Evolutionary conservation across 2,797 vertebrate genomes (phyloP).

Genomic region (Pseudochromis fuscus): DNA sequence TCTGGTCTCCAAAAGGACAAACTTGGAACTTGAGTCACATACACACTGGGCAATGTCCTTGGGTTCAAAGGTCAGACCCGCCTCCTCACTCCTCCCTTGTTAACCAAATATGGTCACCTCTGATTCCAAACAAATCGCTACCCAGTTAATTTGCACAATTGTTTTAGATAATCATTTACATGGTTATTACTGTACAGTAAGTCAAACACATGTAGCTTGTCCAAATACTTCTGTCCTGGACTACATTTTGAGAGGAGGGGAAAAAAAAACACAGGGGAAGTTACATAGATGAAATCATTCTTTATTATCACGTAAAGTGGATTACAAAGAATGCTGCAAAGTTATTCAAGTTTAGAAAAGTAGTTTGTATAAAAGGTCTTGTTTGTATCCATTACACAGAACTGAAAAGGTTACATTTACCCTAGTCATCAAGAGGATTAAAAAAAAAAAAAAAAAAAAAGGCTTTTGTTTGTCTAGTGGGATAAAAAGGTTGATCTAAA

Average conservation of each 20-base stretch:
- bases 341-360: slow-evolving; percentile 22
- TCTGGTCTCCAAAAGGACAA: no score
- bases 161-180: no score
- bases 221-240: neutral
- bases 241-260: no score
- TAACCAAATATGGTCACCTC: no score
- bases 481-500: slow-evolving; percentile 25
- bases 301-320: slow-evolving; percentile 68
- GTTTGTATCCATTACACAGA: slow-evolving; percentile 32
- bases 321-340: slow-evolving; percentile 31
- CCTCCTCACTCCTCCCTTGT: no score
- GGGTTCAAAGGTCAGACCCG: no score
- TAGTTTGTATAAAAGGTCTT: slow-evolving; percentile 20
- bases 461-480: slow-evolving; percentile 23
- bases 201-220: neutral
- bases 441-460: slow-evolving; percentile 23
- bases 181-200: no score
- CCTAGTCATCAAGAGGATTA: slow-evolving; percentile 10
- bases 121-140: no score
- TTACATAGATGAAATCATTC: slow-evolving; percentile 7
- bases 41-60: no score
- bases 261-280: slow-evolving; percentile 5
- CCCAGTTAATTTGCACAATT: no score
- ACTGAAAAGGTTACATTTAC: slow-evolving; percentile 15
- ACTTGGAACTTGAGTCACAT: no score